Evolutionary conservation across 2,888 invertebrate species (phyloP).

Genomic region (Rugalucina vietnamica): DNA sequence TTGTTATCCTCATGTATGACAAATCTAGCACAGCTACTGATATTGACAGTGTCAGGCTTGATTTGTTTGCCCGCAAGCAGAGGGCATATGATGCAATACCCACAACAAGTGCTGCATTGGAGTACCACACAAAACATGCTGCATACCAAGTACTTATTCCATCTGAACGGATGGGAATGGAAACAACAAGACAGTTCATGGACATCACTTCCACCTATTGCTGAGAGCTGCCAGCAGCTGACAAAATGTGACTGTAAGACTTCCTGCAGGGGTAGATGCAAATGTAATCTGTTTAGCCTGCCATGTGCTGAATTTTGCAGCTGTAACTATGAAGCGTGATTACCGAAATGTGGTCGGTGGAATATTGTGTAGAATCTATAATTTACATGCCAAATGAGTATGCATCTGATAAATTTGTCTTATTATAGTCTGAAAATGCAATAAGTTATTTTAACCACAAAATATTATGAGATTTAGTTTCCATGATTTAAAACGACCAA

Average conservation of each 20-base stretch:
- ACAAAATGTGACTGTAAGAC: slow-evolving; percentile 58
- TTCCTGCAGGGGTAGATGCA: slow-evolving; percentile 39
- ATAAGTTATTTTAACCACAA: no score
- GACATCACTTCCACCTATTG: slow-evolving; percentile 51
- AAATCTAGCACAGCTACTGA: background rate
- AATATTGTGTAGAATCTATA: no score
- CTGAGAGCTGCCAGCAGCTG: slow-evolving; percentile 52
- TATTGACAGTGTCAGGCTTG: background rate
- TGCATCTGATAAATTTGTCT: no score
- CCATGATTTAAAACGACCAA: no score
- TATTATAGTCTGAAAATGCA: no score
- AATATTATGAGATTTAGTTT: no score
- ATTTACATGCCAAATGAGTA: no score
- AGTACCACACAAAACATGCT: slow-evolving; percentile 39
- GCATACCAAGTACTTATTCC: no score
- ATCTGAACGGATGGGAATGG: slow-evolving; percentile 46
- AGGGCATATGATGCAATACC: background rate
- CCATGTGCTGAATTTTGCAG: slow-evolving; percentile 36
- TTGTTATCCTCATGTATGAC: background rate
- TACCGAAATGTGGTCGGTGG: no score
- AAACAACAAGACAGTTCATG: slow-evolving; percentile 37
- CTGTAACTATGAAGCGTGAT: slow-evolving; percentile 36
- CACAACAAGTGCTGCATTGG: background rate
- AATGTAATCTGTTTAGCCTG: slow-evolving; percentile 28
- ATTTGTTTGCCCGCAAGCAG: background rate